Percentiles rank a stretch among this genome's conserved stretches.
Evolutionary conservation across 2,888 invertebrate species (phyloP).

Genomic region (Plutella xylostella): DNA sequence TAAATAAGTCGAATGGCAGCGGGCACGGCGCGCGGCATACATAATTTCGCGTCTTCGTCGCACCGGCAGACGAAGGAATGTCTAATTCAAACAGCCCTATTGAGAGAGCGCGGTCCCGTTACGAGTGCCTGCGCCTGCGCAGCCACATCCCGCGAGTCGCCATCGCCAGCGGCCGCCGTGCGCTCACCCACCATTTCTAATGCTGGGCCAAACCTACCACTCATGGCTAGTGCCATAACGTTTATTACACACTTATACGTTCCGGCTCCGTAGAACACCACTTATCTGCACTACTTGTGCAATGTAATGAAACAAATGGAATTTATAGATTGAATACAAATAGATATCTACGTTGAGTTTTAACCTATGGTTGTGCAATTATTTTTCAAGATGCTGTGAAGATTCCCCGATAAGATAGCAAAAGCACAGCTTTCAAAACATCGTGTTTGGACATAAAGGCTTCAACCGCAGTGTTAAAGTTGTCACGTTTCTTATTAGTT

Average conservation of each 20-base stretch:
- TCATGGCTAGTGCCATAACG: too few species aligned
- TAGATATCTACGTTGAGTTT: too few species aligned
- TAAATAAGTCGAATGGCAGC: slow-evolving; percentile 20
- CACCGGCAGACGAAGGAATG: slow-evolving; percentile 26
- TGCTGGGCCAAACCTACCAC: background rate
- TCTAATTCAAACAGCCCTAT: slow-evolving; percentile 38
- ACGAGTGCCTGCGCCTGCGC: background rate
- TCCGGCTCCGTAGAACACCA: too few species aligned
- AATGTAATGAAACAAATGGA: too few species aligned
- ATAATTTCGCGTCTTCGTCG: slow-evolving; percentile 26
- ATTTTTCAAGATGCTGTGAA: too few species aligned
- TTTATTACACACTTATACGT: too few species aligned
- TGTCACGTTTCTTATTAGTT: slow-evolving; percentile 9
- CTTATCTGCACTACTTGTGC: too few species aligned
- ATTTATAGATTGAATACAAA: too few species aligned
- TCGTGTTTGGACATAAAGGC: too few species aligned
- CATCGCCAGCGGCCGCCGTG: background rate
- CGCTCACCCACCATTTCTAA: background rate
- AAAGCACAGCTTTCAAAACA: too few species aligned
- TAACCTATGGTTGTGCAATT: too few species aligned
- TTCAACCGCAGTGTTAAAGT: slow-evolving; percentile 7
- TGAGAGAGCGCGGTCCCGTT: slow-evolving; percentile 19
- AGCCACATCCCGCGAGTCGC: background rate
- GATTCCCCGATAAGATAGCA: too few species aligned
- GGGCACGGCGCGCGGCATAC: slow-evolving; percentile 25